Conservation (phyloP, 2,888 invertebrate genomes). For the Rhyacophila evoluta region DNA sequence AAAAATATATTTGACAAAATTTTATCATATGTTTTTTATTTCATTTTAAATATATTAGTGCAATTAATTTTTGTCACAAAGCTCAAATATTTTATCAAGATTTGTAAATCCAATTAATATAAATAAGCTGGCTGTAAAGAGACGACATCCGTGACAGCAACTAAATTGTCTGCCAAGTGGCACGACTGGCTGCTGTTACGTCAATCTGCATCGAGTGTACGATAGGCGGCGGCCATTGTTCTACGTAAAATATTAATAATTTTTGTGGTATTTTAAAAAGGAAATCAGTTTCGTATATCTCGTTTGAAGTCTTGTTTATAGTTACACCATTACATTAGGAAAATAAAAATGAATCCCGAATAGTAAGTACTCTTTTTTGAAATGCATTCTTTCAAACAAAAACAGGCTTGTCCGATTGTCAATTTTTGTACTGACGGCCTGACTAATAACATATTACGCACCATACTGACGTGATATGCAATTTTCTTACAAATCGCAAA, state of each 20-base stretch:
- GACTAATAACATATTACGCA: conserved; percentile 47
- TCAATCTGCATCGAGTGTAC: conserved; percentile 50
- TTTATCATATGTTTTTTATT: no score
- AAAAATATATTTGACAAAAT: no score
- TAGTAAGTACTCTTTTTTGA: conserved; percentile 75
- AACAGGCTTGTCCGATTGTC: conserved; percentile 63
- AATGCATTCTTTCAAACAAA: conserved; percentile 58
- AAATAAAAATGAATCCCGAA: conserved; percentile 79
- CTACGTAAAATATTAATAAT: conserved; percentile 47
- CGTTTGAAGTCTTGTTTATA: conserved; percentile 41
- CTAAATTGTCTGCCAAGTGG: conserved; percentile 49
- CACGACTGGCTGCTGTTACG: conserved; percentile 52
- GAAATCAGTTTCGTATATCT: conserved; percentile 37
- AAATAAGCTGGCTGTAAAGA: conserved; percentile 1
- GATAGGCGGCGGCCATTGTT: conserved; percentile 51
- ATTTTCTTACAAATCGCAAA: not conserved
- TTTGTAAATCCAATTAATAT: no score
- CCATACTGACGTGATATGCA: conserved; percentile 38
- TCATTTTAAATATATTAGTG: no score
- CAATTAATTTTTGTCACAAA: no score
- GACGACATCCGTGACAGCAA: conserved; percentile 49
- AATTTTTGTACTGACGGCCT: conserved; percentile 59
- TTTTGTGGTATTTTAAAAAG: conserved; percentile 46
- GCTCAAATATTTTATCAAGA: no score
- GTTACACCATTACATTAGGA: conserved; percentile 40